A percentile compares a stretch with the other conserved stretches of the same genome.
phyloP scores from a whole-genome alignment of 2,797 vertebrate genomes.

The Rhynchonycteris naso region DNA sequence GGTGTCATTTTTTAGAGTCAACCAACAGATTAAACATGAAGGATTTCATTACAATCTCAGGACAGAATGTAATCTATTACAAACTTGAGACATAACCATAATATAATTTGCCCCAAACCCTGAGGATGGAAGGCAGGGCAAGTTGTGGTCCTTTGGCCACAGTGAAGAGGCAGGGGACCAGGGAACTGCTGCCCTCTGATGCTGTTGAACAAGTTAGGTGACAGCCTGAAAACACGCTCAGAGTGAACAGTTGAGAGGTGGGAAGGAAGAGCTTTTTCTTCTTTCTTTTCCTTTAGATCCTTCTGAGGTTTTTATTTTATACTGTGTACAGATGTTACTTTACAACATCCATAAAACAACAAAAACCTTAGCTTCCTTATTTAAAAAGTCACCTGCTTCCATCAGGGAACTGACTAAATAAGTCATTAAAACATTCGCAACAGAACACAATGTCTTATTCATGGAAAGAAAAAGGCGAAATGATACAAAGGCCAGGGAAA shows the following conservation, averaged over 20 bases:
- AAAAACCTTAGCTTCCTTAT: neutral
- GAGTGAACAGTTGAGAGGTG: neutral
- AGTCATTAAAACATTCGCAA: accelerated
- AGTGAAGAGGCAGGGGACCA: too few relatives aligned
- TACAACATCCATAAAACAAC: neutral
- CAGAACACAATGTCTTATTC: accelerated
- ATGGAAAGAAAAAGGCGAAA: neutral
- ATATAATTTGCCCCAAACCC: neutral
- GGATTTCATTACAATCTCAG: neutral
- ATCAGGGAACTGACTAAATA: too few relatives aligned
- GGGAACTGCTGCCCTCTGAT: neutral
- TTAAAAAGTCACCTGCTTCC: neutral
- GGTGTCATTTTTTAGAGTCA: neutral
- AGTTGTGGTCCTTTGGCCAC: neutral
- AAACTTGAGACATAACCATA: neutral
- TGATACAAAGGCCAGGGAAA: neutral
- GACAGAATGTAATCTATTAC: neutral
- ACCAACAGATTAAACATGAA: accelerated
- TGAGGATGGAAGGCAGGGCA: neutral
- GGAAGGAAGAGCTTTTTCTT: neutral
- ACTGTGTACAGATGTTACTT: too few relatives aligned
- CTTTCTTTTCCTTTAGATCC: neutral
- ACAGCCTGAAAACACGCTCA: accelerated
- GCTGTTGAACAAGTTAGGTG: too few relatives aligned
- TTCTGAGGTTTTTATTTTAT: neutral